Percentiles rank a stretch among this genome's conserved stretches.
Evolutionary conservation across 2,113 vertebrate genomes (phyloP).

Genomic region (Misgurnus anguillicaudatus): DNA sequence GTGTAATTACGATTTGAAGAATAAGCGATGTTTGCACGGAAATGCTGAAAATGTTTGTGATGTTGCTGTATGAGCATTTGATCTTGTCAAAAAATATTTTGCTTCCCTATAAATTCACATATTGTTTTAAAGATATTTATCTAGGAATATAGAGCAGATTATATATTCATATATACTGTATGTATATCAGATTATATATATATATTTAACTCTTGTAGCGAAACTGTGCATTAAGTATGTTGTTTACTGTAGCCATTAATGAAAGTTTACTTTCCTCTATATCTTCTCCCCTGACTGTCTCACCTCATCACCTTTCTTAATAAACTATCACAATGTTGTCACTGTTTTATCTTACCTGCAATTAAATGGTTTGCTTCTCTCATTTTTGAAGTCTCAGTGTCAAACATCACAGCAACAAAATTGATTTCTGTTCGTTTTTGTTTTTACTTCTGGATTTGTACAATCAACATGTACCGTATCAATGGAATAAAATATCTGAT

Average conservation of each 20-base stretch:
- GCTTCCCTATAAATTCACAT: neutral
- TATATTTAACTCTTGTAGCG: conserved; percentile 21
- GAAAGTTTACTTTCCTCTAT: neutral
- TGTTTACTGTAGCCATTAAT: conserved; percentile 39
- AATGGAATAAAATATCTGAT: conserved; percentile 78
- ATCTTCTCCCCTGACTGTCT: neutral
- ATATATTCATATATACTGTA: conserved; percentile 12
- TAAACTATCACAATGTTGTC: conserved; percentile 57
- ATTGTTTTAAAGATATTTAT: conserved; percentile 13
- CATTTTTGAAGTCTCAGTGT: conserved; percentile 64
- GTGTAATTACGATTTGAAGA: conserved; percentile 3
- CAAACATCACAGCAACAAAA: conserved; percentile 60
- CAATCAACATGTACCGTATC: conserved; percentile 67
- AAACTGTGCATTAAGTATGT: conserved; percentile 39
- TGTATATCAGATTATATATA: conserved; percentile 27
- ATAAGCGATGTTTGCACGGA: conserved; percentile 28
- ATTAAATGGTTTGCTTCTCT: conserved; percentile 41
- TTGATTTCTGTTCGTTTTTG: conserved; percentile 53
- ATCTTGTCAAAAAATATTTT: neutral
- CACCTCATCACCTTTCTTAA: conserved; percentile 60
- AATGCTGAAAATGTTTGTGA: neutral
- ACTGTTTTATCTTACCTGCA: conserved; percentile 67
- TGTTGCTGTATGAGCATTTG: too few species aligned
- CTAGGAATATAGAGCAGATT: conserved; percentile 6
- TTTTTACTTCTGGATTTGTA: conserved; percentile 66